Base-by-base conservation (phyloP, 2,797 vertebrate genomes). In the Hoplostethus mediterraneus region DNA sequence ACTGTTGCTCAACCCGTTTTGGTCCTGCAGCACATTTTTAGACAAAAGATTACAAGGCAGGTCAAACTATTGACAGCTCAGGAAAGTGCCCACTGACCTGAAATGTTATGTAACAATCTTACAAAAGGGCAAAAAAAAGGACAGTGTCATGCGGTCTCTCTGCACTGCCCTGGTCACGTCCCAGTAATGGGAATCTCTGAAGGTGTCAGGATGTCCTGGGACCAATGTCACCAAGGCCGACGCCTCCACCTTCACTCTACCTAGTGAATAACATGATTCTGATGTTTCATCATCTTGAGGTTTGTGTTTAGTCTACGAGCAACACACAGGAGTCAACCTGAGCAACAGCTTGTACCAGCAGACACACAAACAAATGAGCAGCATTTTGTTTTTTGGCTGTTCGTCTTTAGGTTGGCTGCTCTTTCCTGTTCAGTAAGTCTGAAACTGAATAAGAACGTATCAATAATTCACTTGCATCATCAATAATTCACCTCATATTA, bases 341-440 rank as follows among this genome's bases (percentile, higher is more conserved):
- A 31, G 6, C 13, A 31, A 55, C 3, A 33, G 33, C 4, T 4
- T 5, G 33, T 38, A 16, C 63, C 63, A 48, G 67, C 72, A 52
- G 25, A 54, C 40, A 21, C 11, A 51, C n/a, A 53, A 57, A 75
- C 33, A 54, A 57, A 74, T 57, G 38, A 58, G 62, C 2, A 53
- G 56, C 17, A 28, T 71, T 33, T 36, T 33, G 31, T 33, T 56
- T 31, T 33, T n/a, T 40, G 25, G 73, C 33, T 54, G 2, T 33
- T 4, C 33, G 1, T 33, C 6, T 57, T 52, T 0, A 3, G 21
- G 8, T 53, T 25, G 55, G 53, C 61, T 17, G 6, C 38, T 48
- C 40, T 47, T 53, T 58, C 30, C 13, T 45, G 30, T 63, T 59
- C 57, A 62, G 38, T 6, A 33, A n/a, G 38, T 59, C 64, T 58